Evolutionary conservation across 2,797 vertebrate species (phyloP), one percentile per base, ranked within the genome.

Genomic region (Garrulus glandarius): DNA sequence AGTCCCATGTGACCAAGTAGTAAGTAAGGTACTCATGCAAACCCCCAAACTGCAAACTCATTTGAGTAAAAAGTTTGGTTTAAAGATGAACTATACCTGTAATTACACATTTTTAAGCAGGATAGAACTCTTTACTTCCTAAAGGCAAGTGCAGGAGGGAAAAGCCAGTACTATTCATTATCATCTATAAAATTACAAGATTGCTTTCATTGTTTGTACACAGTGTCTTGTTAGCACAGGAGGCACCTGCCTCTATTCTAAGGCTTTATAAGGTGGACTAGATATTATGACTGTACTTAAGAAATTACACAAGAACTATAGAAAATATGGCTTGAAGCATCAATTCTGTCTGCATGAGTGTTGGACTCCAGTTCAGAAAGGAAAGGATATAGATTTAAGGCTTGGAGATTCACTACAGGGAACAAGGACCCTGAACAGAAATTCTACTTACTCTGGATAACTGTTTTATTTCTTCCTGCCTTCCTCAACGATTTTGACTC

Each of bases 181-280:
- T 37, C 8, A n/a, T 32, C 24, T 56, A 24, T 52, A 69, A 60
- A 74, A 82, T 39, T 16, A 9, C 10, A 59, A 49, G 9, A 30
- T 55, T 43, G 5, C 4, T 69, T 81, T 46, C 7, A 37, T 21
- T 53, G 19, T 61, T 84, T 46, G 13, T 23, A 50, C 34, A 59
- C 7, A 7, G 6, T 6, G 1, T 47, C 61, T 56, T 84, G 3
- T 47, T 65, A 15, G 23, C 23, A 53, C 0, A 0, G 27, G 29
- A 75, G 30, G 30, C 23, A 70, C 14, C 21, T 53, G 27, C 21
- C 18, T 49, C 34, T 36, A 6, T 65, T 87, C 65, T 70, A 78
- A 81, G 20, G 52, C 26, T 70, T 15, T 39, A 11, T 24, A 22
- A 46, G 30, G 8, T 29, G 30, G 6, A 39, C 13, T 55, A 50